Percentiles rank a stretch among this genome's conserved stretches.
Conservation (phyloP, 2,888 invertebrate species). For the Diadromus collaris region DNA sequence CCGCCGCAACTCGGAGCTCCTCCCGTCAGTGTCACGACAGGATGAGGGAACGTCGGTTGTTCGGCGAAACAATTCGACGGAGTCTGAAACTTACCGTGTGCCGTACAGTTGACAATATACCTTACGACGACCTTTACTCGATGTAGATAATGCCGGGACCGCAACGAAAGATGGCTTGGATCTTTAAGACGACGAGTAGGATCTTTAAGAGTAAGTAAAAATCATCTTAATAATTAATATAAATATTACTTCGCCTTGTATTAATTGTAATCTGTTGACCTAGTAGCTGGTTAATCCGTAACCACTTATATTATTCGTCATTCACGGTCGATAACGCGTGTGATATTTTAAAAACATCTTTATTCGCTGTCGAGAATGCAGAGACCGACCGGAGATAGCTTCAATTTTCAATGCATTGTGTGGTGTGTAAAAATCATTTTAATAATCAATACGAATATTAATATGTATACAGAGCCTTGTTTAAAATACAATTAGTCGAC, state of each 20-base stretch:
- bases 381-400: not conserved
- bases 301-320: conserved; percentile 94
- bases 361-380: not conserved
- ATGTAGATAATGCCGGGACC: not conserved
- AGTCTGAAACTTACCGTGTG: not conserved
- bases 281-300: conserved; percentile 89
- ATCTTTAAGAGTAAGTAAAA: conserved; percentile 34
- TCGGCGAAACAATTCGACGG: too few relatives aligned
- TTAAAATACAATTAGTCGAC: conserved; percentile 65
- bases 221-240: conserved; percentile 42
- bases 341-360: not conserved
- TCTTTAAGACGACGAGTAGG: not conserved
- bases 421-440: conserved; percentile 40
- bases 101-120: not conserved
- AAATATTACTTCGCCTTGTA: conserved; percentile 27
- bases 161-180: not conserved
- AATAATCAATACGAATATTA: conserved; percentile 40
- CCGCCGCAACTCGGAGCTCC: not conserved
- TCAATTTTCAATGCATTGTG: not conserved
- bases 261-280: conserved; percentile 64
- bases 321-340: not conserved
- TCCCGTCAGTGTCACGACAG: not conserved
- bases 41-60: not conserved
- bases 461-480: conserved; percentile 24
- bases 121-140: not conserved